Evolutionary conservation across 2,888 invertebrate genomes (phyloP).

Genomic region (Chaetogeoica ovagalla): DNA sequence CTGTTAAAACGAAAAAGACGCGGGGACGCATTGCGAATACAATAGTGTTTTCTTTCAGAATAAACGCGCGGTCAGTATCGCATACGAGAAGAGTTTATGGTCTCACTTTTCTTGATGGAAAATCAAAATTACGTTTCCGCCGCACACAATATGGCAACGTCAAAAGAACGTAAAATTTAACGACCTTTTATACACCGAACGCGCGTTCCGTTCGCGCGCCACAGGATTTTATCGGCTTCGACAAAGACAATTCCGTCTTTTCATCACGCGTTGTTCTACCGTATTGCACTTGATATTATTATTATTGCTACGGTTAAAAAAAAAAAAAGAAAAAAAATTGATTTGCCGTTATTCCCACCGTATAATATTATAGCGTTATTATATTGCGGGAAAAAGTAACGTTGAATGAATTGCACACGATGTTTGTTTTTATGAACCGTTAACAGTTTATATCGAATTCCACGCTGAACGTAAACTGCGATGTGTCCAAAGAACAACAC

Average conservation of each 20-base stretch:
- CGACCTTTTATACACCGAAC: constrained; percentile 27
- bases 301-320: constrained; percentile 10
- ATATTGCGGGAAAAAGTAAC: neutral
- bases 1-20: neutral
- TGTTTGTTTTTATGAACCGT: constrained; percentile 35
- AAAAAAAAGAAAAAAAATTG: constrained; percentile 30
- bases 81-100: constrained; percentile 41
- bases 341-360: neutral
- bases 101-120: constrained; percentile 30
- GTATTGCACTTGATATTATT: constrained; percentile 30
- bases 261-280: constrained; percentile 43
- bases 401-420: neutral
- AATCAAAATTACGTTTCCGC: constrained; percentile 42
- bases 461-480: neutral
- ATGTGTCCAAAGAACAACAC: neutral
- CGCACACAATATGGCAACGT: constrained; percentile 25
- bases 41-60: neutral
- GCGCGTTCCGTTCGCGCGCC: neutral
- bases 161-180: constrained; percentile 44
- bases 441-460: neutral
- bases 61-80: neutral
- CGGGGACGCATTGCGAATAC: neutral
- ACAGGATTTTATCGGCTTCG: constrained; percentile 20
- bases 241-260: constrained; percentile 25
- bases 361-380: neutral